phyloP scores from a whole-genome alignment of 2,797 vertebrate species.

The Lacerta bilineata region DNA sequence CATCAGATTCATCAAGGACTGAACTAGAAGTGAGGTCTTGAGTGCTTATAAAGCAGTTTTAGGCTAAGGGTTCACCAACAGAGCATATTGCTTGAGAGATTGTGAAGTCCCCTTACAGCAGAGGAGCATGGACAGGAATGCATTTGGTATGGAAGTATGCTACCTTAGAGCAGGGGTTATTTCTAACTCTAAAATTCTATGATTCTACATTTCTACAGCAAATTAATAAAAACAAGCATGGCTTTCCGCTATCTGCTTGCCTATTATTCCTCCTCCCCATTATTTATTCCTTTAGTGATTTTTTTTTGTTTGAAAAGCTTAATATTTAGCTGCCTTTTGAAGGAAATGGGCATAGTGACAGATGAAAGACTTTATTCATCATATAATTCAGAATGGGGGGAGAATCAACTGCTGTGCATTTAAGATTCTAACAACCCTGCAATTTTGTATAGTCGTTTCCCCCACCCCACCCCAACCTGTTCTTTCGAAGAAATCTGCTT shows the following conservation, averaged over 20 bases:
- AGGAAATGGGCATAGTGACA: constrained; percentile 79
- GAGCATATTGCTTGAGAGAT: background rate
- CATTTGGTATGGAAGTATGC: background rate
- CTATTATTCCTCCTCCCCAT: constrained; percentile 77
- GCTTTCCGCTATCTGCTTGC: constrained; percentile 65
- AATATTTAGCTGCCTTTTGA: constrained; percentile 83
- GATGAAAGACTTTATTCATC: constrained; percentile 83
- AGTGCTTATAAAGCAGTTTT: background rate
- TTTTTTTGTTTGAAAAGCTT: constrained; percentile 78
- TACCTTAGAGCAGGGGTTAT: background rate
- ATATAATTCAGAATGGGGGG: constrained; percentile 80
- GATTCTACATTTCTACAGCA: constrained; percentile 69
- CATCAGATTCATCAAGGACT: background rate
- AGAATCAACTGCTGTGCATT: constrained; percentile 82
- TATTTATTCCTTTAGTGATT: constrained; percentile 80
- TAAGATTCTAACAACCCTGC: constrained; percentile 86
- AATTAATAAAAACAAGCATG: constrained; percentile 83
- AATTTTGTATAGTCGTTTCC: constrained; percentile 81
- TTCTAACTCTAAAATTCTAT: constrained; percentile 2
- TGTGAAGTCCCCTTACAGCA: background rate
- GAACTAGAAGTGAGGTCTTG: background rate
- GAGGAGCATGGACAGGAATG: background rate
- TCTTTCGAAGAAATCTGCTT: constrained; percentile 86
- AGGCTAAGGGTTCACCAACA: background rate
- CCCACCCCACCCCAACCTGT: constrained; percentile 73